Evolutionary conservation across 2,797 vertebrate species (phyloP).

Genomic region (Poliocrania exsul): DNA sequence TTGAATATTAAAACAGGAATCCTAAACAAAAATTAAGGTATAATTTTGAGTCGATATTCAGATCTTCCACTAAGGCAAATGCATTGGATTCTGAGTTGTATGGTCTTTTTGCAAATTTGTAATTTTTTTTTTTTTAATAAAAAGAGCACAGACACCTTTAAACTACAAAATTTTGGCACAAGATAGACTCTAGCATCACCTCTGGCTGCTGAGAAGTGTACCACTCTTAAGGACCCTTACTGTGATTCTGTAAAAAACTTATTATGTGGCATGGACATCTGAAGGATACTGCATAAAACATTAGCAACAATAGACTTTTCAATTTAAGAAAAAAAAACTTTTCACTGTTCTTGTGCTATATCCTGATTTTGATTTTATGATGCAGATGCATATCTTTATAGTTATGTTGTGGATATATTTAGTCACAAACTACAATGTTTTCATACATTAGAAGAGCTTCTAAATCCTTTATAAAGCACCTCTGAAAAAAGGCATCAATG

Average conservation of each 20-base stretch:
- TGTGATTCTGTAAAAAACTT: background rate
- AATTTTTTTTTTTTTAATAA: background rate
- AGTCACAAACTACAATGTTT: background rate
- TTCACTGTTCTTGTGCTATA: background rate
- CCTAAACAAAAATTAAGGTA: background rate
- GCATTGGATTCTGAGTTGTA: background rate
- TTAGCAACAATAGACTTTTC: background rate
- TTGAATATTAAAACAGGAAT: background rate
- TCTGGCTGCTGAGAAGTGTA: background rate
- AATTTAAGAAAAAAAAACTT: background rate
- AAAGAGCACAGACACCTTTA: background rate
- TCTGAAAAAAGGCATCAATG: slow-evolving; percentile 20
- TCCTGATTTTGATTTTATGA: background rate
- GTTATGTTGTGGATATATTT: background rate
- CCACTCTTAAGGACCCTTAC: background rate
- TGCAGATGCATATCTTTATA: background rate
- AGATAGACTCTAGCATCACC: background rate
- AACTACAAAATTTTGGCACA: background rate
- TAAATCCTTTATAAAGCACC: slow-evolving; percentile 1
- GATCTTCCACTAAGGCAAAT: background rate
- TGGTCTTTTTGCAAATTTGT: background rate
- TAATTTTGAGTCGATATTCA: background rate
- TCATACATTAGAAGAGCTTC: background rate
- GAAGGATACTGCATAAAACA: background rate
- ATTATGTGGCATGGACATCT: background rate